Conservation (phyloP, 1,140 invertebrate genomes). For the Paraescarpia echinospica region DNA sequence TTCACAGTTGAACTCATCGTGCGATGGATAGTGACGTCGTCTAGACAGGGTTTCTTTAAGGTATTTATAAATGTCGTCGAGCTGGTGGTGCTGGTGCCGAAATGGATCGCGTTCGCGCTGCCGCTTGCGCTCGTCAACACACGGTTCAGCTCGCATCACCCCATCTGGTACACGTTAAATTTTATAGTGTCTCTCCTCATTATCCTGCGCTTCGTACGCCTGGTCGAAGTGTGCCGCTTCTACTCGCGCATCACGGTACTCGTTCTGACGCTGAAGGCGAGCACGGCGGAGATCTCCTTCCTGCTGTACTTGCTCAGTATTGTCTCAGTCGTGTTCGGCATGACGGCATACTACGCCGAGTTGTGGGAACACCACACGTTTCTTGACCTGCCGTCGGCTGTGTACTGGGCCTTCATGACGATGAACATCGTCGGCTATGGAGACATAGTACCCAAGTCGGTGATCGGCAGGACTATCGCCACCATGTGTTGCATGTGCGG, state of each 20-base stretch:
- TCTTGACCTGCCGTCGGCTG: constrained; percentile 80
- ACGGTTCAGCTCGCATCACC: not conserved
- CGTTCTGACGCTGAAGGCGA: constrained; percentile 17
- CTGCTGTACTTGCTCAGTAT: constrained; percentile 12
- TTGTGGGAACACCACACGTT: constrained; percentile 88
- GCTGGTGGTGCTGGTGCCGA: constrained; percentile 93
- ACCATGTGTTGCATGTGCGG: constrained; percentile 86
- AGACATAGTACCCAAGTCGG: constrained; percentile 87
- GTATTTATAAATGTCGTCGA: constrained; percentile 99
- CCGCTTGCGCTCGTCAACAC: constrained; percentile 38
- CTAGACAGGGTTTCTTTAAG: constrained; percentile 56
- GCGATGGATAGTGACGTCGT: constrained; percentile 51
- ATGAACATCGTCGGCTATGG: constrained; percentile 72
- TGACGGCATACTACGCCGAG: constrained; percentile 98
- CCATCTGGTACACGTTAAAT: constrained; percentile 13
- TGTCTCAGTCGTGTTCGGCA: constrained; percentile 95
- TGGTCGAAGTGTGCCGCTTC: constrained; percentile 51
- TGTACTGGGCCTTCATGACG: constrained; percentile 64
- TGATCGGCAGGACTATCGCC: constrained; percentile 70
- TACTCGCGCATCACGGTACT: constrained; percentile 45
- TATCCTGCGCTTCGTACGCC: constrained; percentile 44
- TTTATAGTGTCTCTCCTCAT: constrained; percentile 38
- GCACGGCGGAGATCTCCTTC: constrained; percentile 15
- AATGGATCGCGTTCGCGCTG: constrained; percentile 17
- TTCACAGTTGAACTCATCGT: constrained; percentile 53